These are phyloP conservation scores for Philotrypesis tridentata DNA, from an alignment of 1,140 invertebrate genomes.

Conservation along the genomic window DNA sequence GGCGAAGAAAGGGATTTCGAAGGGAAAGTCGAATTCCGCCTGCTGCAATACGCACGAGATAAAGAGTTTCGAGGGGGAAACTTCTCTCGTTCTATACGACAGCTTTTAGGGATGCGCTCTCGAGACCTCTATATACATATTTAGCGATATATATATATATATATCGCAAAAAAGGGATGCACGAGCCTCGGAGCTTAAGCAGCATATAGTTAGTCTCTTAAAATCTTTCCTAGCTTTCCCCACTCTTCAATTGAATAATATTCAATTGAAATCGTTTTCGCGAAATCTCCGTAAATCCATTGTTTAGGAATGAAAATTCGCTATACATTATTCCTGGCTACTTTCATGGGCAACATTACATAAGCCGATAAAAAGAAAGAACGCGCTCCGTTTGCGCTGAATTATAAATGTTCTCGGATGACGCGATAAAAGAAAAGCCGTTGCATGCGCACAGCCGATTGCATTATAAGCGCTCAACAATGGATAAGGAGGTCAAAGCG, in stretches of 20 bases:
- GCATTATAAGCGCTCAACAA: slow-evolving; percentile 1
- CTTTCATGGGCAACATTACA: too few relatives aligned
- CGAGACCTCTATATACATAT: too few relatives aligned
- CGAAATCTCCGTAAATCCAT: too few relatives aligned
- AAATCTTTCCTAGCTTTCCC: too few relatives aligned
- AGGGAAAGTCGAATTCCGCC: not conserved
- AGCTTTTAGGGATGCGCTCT: not conserved
- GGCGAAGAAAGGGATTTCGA: not conserved
- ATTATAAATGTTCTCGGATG: not conserved
- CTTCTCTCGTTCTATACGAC: not conserved
- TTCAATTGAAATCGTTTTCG: too few relatives aligned
- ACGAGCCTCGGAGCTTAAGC: not conserved
- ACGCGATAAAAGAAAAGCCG: not conserved
- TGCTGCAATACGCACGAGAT: not conserved
- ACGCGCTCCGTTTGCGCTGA: too few relatives aligned
- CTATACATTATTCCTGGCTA: too few relatives aligned
- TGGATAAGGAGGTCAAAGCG: not conserved
- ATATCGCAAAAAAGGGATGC: not conserved
- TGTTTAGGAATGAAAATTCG: too few relatives aligned
- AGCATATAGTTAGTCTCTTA: too few relatives aligned
- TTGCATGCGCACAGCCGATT: not conserved
- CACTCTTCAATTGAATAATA: too few relatives aligned
- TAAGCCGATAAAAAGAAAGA: too few relatives aligned
- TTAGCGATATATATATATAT: not conserved
- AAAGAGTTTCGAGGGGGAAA: not conserved